Evolutionary conservation across 1,140 invertebrate genomes (phyloP).

Genomic region (Magallana angulata): DNA sequence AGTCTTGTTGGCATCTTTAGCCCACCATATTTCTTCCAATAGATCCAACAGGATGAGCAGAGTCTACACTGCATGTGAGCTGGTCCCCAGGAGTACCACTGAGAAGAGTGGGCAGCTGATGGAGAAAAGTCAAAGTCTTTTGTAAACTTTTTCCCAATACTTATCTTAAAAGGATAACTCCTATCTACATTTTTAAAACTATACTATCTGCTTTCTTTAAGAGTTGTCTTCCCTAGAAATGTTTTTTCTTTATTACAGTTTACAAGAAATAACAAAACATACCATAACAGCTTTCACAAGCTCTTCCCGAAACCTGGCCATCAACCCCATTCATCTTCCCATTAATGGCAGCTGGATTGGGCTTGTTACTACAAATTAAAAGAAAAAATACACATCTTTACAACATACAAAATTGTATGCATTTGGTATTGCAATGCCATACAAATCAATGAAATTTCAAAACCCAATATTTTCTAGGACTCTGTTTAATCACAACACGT

Average conservation of each 20-base stretch:
- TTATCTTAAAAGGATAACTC: too few species aligned
- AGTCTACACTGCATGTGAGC: conserved; percentile 89
- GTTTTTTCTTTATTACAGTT: too few species aligned
- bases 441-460: neutral
- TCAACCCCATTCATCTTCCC: conserved; percentile 77
- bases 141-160: too few species aligned
- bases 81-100: conserved; percentile 98
- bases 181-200: too few species aligned
- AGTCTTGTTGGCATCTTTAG: conserved; percentile 85
- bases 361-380: conserved; percentile 86
- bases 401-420: neutral
- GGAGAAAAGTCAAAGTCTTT: conserved; percentile 33
- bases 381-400: neutral
- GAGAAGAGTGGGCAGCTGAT: conserved; percentile 84
- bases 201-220: too few species aligned
- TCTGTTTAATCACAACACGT: conserved; percentile 77
- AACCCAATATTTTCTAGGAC: too few species aligned
- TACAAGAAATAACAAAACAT: conserved; percentile 42
- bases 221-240: too few species aligned
- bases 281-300: conserved; percentile 87
- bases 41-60: conserved; percentile 95
- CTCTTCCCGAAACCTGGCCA: conserved; percentile 73
- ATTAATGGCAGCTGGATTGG: conserved; percentile 83
- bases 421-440: too few species aligned
- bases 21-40: conserved; percentile 99